Evolutionary conservation across 1,140 invertebrate genomes (phyloP).

Genomic region (Achroia grisella): DNA sequence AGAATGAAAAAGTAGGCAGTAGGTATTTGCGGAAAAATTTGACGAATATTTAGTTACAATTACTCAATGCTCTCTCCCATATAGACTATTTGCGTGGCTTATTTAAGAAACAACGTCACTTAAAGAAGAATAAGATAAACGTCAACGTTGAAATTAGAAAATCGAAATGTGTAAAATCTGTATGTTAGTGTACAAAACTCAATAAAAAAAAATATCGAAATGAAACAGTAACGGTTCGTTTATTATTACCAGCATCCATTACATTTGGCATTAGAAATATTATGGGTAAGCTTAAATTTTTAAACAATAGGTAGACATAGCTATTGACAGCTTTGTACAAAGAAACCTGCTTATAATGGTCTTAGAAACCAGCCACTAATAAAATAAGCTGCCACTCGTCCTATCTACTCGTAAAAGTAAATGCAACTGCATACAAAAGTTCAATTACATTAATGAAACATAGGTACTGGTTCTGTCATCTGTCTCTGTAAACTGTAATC

Average conservation of each 20-base stretch:
- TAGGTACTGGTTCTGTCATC: too few relatives aligned
- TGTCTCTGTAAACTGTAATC: too few relatives aligned
- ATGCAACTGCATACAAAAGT: conserved; percentile 26
- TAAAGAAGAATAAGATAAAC: conserved; percentile 21
- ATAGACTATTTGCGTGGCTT: too few relatives aligned
- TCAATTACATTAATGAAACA: conserved; percentile 24
- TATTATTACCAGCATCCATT: not conserved
- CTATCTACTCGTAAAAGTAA: not conserved
- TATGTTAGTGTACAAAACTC: conserved; percentile 13
- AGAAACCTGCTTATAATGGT: conserved; percentile 26
- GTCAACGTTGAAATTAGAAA: conserved; percentile 31
- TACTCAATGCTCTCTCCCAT: too few relatives aligned
- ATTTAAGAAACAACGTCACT: conserved; percentile 17
- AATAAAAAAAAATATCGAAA: conserved; percentile 32
- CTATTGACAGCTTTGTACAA: conserved; percentile 57
- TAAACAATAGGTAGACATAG: conserved; percentile 7
- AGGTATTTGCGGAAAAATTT: too few relatives aligned
- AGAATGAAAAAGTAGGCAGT: too few relatives aligned
- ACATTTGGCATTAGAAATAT: conserved; percentile 9
- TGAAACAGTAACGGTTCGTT: conserved; percentile 17
- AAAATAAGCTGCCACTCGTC: conserved; percentile 10
- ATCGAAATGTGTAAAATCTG: conserved; percentile 6
- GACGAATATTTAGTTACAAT: too few relatives aligned
- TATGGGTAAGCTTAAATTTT: conserved; percentile 25
- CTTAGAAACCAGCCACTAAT: conserved; percentile 25